A percentile compares a stretch with the other conserved stretches of the same genome.
These are phyloP conservation scores for Sciurus niger DNA, from an alignment of 2,113 vertebrate genomes.

Conservation along the genomic window DNA sequence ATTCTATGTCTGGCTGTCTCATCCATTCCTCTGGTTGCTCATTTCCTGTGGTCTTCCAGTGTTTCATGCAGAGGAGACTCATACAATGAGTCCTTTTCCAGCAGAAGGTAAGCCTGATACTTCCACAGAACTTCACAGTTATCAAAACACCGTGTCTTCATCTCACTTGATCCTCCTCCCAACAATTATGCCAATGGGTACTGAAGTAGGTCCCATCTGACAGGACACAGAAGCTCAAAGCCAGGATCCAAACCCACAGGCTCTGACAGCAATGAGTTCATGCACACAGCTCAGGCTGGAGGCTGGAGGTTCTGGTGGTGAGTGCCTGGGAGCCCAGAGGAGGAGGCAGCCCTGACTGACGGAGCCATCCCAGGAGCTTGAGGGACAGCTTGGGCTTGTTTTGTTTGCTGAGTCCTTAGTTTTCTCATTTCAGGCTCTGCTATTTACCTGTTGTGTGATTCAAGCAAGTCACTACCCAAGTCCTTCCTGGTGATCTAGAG, in stretches of 20 bases:
- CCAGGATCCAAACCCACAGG: background rate
- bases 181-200: background rate
- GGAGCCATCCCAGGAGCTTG: background rate
- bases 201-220: background rate
- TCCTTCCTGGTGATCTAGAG: background rate
- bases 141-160: background rate
- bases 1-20: background rate
- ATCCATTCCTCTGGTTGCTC: background rate
- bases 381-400: background rate
- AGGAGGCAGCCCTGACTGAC: no score
- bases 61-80: background rate
- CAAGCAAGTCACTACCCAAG: background rate
- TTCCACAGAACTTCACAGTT: background rate
- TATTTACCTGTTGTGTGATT: background rate
- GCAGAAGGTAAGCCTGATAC: background rate
- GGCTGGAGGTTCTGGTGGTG: background rate
- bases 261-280: background rate
- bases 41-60: background rate
- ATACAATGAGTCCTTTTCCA: background rate
- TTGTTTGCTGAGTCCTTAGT: background rate
- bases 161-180: background rate
- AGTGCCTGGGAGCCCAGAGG: background rate
- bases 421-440: background rate
- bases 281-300: rapidly evolving
- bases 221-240: background rate